These are phyloP conservation scores for Coregonus suidteri DNA, from an alignment of 2,797 vertebrate genomes.

Conservation along the genomic window DNA sequence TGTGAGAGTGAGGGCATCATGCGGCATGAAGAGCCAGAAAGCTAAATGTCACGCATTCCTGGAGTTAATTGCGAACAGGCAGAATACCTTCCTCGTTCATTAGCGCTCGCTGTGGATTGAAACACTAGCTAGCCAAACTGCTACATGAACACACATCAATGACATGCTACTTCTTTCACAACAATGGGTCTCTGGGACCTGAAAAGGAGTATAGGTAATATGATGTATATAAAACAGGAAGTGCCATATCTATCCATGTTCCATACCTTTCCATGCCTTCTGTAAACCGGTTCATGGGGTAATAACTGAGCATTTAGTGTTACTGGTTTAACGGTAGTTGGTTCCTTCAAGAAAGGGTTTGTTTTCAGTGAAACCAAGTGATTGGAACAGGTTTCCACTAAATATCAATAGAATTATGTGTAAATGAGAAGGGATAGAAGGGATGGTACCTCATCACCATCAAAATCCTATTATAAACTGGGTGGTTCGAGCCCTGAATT, in stretches of 20 bases:
- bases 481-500: no score
- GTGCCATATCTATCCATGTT: no score
- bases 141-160: background rate
- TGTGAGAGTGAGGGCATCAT: background rate
- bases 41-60: constrained; percentile 41
- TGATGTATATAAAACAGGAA: no score
- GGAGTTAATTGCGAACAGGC: constrained; percentile 48
- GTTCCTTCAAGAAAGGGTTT: no score
- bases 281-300: no score
- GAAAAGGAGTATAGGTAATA: no score
- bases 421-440: background rate
- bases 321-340: no score
- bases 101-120: background rate
- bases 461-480: background rate
- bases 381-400: no score
- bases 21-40: constrained; percentile 3
- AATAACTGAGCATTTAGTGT: no score
- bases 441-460: background rate
- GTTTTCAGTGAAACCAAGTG: no score
- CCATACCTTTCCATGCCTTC: no score
- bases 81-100: background rate
- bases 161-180: background rate
- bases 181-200: background rate
- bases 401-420: background rate
- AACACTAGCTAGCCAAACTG: background rate